Evolutionary conservation across 2,888 invertebrate genomes (phyloP), one percentile per base, ranked within the genome.

Genomic region (Xanthia icteritia): DNA sequence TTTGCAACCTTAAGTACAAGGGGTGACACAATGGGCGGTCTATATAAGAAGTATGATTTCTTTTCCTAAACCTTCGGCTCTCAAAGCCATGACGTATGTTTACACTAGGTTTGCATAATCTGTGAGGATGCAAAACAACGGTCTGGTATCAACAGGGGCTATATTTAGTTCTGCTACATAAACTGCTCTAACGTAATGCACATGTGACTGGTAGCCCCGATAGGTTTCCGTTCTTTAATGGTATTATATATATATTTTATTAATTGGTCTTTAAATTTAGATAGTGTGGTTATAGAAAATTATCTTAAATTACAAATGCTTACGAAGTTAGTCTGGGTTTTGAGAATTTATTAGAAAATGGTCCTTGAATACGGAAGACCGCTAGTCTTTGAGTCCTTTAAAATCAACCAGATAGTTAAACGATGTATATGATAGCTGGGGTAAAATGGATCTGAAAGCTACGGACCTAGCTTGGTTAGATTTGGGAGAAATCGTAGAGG

Each of bases 121-220:
- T 75, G 63, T 61, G 79, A 77, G 51, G 82, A 82, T 87, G 73
- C 77, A 79, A 71, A 87, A 79, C 89, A 80, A 80, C 80, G 71
- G 67, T 68, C 56, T 81, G 66, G 70, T 84, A 86, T 80, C 78
- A 78, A 79, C 80, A 65, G n/a, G 51, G 27, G 68, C 89, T 88
- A 89, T 84, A 87, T 82, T 80, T 88, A 89, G 82, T 78, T 39
- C 54, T n/a, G 70, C 79, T 81, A 87, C 87, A 87, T 72, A 84
- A 86, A 83, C 60, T 68, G 73, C 72, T 76, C 60, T 48, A 82
- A 76, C 82, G 79, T 77, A 65, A 70, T 64, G 71, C 84, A 84
- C 79, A 87, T 87, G 89, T 71, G 81, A 84, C 78, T 87, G 60
- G 77, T 74, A 69, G n/a, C 70, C 73, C 77, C 71, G 31, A 77